Evolutionary conservation across 2,888 invertebrate genomes (phyloP), one percentile per base, ranked within the genome.

Genomic region (Clanis bilineata): DNA sequence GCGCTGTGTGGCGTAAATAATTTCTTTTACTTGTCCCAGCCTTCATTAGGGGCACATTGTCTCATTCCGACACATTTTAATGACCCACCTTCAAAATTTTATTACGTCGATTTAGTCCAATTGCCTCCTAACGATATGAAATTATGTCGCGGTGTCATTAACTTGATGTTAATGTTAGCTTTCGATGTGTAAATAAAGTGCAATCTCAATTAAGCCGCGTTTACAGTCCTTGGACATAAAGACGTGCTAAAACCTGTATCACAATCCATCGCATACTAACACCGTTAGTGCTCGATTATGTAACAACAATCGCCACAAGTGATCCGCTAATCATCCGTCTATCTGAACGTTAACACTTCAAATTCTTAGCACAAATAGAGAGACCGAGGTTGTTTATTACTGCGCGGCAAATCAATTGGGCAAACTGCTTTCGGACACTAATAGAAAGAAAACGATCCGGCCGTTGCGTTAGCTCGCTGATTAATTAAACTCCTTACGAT

Each of bases 1-100:
- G 72, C 77, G 77, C 75, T 82, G 71, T 83, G 83, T 90, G 85
- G 88, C 92, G 90, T 89, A 90, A 89, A 91, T 91, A 90, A 91
- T 91, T 88, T 84, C 79, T 80, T 77, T 78, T 72, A 78, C 74
- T 80, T 79, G 77, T 79, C 80, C 81, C 83, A 69, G 73, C 78
- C 71, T 86, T 89, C 87, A 89, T 90, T 90, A 87, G 84, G 81
- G 77, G 70, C 82, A 82, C 83, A 83, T 86, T 86, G 83, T 89
- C 83, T 86, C 83, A 78, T 80, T 79, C 74, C 72, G 71, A 76
- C 75, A 71, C 65, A 82, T 85, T 88, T 82, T 86, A 85, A 87
- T 83, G 79, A 79, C 74, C 80, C 80, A 83, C 79, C 80, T 81
- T 82, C 78, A 76, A 80, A 82, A 85, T 82, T 82, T 82, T 81